phyloP scores from a whole-genome alignment of 2,888 invertebrate genomes.

The Brachyptera risi region DNA sequence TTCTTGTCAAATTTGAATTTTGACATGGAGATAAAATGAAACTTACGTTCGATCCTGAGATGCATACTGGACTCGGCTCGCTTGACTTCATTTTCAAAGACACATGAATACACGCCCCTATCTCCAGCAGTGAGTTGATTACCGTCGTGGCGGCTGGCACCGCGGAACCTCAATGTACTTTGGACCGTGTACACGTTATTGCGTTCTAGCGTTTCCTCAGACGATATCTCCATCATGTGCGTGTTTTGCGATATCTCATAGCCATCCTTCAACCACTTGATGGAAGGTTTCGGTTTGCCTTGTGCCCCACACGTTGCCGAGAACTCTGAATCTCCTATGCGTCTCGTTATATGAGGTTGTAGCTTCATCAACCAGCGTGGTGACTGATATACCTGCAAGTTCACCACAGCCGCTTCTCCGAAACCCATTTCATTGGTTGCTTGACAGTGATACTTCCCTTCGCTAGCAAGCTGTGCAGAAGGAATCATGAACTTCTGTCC shows the following conservation, averaged over 20 bases:
- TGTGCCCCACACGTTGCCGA: slow-evolving; percentile 79
- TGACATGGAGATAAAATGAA: no score
- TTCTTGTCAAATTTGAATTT: no score
- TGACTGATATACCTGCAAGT: slow-evolving; percentile 82
- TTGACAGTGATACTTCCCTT: slow-evolving; percentile 86
- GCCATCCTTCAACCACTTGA: slow-evolving; percentile 84
- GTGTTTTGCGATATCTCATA: slow-evolving; percentile 71
- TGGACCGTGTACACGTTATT: slow-evolving; percentile 79
- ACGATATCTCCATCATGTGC: slow-evolving; percentile 66
- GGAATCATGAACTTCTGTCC: slow-evolving; percentile 82
- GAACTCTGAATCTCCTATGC: slow-evolving; percentile 70
- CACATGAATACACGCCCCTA: slow-evolving; percentile 81
- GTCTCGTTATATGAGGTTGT: slow-evolving; percentile 72
- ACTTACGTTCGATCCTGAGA: slow-evolving; percentile 83
- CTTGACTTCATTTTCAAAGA: slow-evolving; percentile 86
- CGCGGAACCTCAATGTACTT: slow-evolving; percentile 75
- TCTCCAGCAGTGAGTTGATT: slow-evolving; percentile 79
- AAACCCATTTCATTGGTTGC: slow-evolving; percentile 86
- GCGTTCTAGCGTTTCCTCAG: slow-evolving; percentile 69
- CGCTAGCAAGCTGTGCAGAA: slow-evolving; percentile 77
- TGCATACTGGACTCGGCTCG: slow-evolving; percentile 86
- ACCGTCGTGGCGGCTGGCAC: slow-evolving; percentile 68
- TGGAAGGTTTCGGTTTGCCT: slow-evolving; percentile 80
- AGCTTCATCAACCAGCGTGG: slow-evolving; percentile 79
- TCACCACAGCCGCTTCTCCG: slow-evolving; percentile 78